Percentiles rank a stretch among this genome's conserved stretches.
These are phyloP conservation scores for Eulithis testata DNA, from an alignment of 2,888 invertebrate species.

Conservation along the genomic window DNA sequence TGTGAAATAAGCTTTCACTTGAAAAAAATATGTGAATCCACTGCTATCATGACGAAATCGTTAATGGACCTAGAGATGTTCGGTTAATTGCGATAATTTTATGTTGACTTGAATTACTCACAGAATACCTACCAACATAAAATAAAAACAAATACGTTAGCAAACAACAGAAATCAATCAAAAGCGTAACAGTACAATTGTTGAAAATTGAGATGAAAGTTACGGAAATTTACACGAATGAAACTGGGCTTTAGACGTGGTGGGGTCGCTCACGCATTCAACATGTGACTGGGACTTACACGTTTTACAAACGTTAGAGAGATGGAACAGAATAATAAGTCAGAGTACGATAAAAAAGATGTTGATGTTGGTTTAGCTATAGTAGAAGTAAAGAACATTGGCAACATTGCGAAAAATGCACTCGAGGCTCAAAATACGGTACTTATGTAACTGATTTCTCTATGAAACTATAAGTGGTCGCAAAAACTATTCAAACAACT, in stretches of 20 bases:
- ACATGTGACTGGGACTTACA: slow-evolving; percentile 57
- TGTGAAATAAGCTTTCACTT: too few relatives aligned
- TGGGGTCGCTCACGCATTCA: slow-evolving; percentile 54
- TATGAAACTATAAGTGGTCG: slow-evolving; percentile 13
- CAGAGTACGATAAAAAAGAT: not conserved
- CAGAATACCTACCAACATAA: not conserved
- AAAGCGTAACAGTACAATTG: slow-evolving; percentile 17
- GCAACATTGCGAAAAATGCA: too few relatives aligned
- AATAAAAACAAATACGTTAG: slow-evolving; percentile 12
- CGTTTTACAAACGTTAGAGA: slow-evolving; percentile 56
- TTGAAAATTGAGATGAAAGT: slow-evolving; percentile 30
- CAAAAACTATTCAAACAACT: slow-evolving; percentile 27
- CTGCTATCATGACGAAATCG: too few relatives aligned
- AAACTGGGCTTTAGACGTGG: slow-evolving; percentile 41
- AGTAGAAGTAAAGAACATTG: too few relatives aligned
- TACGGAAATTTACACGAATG: slow-evolving; percentile 36
- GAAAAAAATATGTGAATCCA: too few relatives aligned
- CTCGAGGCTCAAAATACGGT: not conserved
- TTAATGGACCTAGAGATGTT: too few relatives aligned
- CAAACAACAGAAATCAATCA: slow-evolving; percentile 11
- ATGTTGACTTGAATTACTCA: too few relatives aligned
- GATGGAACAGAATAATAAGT: slow-evolving; percentile 40
- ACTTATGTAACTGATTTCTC: not conserved
- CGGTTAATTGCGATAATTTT: too few relatives aligned
- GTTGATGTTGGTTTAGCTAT: too few relatives aligned